Evolutionary conservation across 2,888 invertebrate species (phyloP).

Genomic region (Parelbella ahira): DNA sequence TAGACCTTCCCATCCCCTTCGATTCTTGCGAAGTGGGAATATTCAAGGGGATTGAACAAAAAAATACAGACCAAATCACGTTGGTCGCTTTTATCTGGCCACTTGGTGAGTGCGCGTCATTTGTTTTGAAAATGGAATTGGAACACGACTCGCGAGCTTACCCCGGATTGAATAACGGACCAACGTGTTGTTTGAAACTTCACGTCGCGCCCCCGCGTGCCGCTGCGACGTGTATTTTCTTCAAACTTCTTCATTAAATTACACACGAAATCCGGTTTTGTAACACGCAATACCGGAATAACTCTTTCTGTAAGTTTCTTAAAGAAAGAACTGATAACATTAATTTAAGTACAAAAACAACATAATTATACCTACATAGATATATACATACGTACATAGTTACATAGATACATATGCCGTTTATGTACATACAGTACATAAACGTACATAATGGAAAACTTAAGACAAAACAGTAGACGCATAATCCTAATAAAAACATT

Average conservation of each 20-base stretch:
- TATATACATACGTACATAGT: no score
- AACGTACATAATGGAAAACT: no score
- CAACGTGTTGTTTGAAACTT: constrained; percentile 26
- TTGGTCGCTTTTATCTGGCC: constrained; percentile 43
- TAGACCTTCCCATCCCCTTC: constrained; percentile 37
- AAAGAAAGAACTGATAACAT: no score
- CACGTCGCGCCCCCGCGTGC: neutral
- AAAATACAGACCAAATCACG: constrained; percentile 36
- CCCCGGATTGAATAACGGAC: constrained; percentile 5
- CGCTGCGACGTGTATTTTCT: neutral
- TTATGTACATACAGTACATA: no score
- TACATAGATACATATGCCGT: no score
- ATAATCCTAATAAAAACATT: no score
- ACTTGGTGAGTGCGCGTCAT: constrained; percentile 40
- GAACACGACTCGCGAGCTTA: constrained; percentile 25
- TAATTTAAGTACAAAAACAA: no score
- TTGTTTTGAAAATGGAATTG: constrained; percentile 44
- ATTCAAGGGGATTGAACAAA: constrained; percentile 31
- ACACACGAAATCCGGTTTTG: constrained; percentile 2
- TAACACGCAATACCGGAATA: no score
- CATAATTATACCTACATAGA: no score
- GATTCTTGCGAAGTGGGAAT: constrained; percentile 26
- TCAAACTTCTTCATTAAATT: constrained; percentile 5
- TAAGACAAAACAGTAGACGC: no score
- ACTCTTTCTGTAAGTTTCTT: no score